Percentiles rank a stretch among this genome's conserved stretches.
These are phyloP conservation scores for Anoplius nigerrimus DNA, from an alignment of 2,888 invertebrate species.

Conservation along the genomic window DNA sequence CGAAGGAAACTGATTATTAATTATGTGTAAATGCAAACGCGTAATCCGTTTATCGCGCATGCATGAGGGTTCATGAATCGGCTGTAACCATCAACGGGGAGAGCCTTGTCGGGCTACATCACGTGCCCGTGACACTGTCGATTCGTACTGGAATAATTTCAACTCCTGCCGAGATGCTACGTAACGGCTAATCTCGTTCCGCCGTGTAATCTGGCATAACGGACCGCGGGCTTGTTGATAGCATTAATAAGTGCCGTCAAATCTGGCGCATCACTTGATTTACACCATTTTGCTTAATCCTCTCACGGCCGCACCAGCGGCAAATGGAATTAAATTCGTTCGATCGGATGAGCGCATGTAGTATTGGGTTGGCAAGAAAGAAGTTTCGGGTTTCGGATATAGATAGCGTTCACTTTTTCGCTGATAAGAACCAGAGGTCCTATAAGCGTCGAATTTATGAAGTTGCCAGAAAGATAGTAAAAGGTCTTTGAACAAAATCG, in stretches of 20 bases:
- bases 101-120: constrained; percentile 32
- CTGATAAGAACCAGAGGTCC: too few relatives aligned
- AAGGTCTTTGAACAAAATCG: too few relatives aligned
- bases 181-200: constrained; percentile 47
- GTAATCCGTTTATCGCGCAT: constrained; percentile 37
- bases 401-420: too few relatives aligned
- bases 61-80: constrained; percentile 42
- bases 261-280: constrained; percentile 4
- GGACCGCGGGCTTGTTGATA: constrained; percentile 39
- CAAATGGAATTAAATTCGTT: too few relatives aligned
- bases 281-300: not conserved
- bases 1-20: constrained; percentile 37
- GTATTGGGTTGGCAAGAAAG: too few relatives aligned
- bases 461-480: too few relatives aligned
- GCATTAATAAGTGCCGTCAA: constrained; percentile 49
- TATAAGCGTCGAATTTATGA: too few relatives aligned
- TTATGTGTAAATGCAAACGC: constrained; percentile 30
- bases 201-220: constrained; percentile 50
- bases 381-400: too few relatives aligned
- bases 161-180: constrained; percentile 9
- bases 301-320: too few relatives aligned
- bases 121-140: not conserved
- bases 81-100: constrained; percentile 26
- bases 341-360: too few relatives aligned
- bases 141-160: constrained; percentile 12